phyloP scores from a whole-genome alignment of 1,140 invertebrate species.

The Oedothorax gibbosus region DNA sequence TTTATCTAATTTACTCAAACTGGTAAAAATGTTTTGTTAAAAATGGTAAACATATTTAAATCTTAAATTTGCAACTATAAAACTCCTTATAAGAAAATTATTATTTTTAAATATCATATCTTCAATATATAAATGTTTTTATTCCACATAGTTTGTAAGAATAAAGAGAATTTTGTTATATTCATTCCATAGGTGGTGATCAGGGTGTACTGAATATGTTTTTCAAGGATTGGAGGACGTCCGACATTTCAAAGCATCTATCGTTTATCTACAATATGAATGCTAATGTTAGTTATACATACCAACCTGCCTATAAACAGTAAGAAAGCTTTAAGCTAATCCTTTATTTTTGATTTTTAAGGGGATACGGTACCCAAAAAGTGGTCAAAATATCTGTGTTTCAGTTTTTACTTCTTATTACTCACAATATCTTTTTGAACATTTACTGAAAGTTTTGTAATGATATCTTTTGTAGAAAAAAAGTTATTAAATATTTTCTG shows the following conservation, averaged over 20 bases:
- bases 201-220: conserved; percentile 95
- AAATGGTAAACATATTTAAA: neutral
- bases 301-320: conserved; percentile 97
- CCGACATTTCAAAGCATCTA: conserved; percentile 91
- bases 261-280: conserved; percentile 99
- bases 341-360: neutral
- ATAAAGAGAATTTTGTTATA: neutral
- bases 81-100: neutral
- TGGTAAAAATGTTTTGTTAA: too few species aligned
- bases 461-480: too few species aligned
- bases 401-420: too few species aligned
- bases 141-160: neutral
- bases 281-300: conserved; percentile 94
- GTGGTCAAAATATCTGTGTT: too few species aligned
- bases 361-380: too few species aligned
- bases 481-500: too few species aligned
- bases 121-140: neutral
- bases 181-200: conserved; percentile 74
- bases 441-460: too few species aligned
- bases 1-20: too few species aligned
- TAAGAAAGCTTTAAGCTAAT: conserved; percentile 72
- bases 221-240: conserved; percentile 92
- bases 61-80: neutral
- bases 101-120: neutral
- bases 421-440: too few species aligned